Base-by-base conservation (phyloP, 1,140 invertebrate genomes). In the Leptinotarsa undecemlineata region DNA sequence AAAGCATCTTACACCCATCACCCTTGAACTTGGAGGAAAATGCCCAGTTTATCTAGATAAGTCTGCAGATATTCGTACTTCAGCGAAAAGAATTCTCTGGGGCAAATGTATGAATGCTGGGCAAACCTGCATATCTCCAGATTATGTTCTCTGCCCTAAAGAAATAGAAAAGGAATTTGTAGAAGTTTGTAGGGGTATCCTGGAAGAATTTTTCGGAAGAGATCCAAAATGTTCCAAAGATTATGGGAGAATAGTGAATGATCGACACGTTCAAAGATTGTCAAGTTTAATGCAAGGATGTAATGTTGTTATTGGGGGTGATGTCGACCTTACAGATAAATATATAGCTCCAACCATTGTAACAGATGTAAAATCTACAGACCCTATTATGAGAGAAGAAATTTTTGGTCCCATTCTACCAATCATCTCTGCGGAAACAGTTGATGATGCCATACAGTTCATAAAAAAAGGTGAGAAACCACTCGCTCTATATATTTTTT, bases 61-160 rank as follows among this genome's bases (percentile, higher is more conserved):
- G 72, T 90, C 92, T 6, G 93, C 89, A 1, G 89, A 96, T 82
- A 86, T 95, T 17, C 84, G 88, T 15, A 86, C 92, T 19, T 89
- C 94, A 13, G 89, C 89, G 0, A 92, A 91, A 81, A 89, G 98
- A 64, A 87, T 99, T 19, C 81, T 98, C 3, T 99, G 98, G 97
- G 98, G 97, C 0, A 99, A 99, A 87, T 92, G 91, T 71, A 90
- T 95, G 47, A 99, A 99, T 85, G 88, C 90, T 57, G 98, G 98
- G 1, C 98, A 99, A 87, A 99, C 97, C 0, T 99, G 98, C 85
- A 94, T 99, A 74, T 96, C 97, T 3, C 98, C 98, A 2, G 98
- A 99, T 87, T 99, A 99, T 85, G 82, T 99, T 51, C 87, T 99
- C 19, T 98, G 96, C 84, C 90, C 92, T 6, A 90, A 90, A 80